Evolutionary conservation across 2,888 invertebrate species (phyloP), one percentile per base, ranked within the genome.

Genomic region (Coecobrya sp.): DNA sequence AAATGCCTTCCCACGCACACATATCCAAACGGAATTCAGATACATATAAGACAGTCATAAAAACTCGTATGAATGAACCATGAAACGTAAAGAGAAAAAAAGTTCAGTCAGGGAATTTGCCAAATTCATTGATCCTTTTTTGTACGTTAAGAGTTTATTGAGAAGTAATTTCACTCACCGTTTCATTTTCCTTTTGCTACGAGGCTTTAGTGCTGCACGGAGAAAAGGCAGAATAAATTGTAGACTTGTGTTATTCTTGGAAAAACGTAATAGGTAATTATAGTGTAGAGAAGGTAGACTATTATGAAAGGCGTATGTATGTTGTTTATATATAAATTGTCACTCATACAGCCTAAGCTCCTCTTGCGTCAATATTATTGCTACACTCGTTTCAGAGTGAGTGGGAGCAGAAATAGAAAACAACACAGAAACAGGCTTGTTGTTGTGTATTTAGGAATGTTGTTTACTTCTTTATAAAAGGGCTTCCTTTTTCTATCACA

Each of bases 91-190:
- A n/a, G n/a, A n/a, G 19, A 73, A n/a, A 36, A 42, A 42, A 42
- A n/a, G n/a, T n/a, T 68, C 30, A 19, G 42, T 52, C 8, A 55
- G 10, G 27, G 65, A 70, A 36, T 82, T 27, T 30, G 11, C 49
- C 11, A 49, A 49, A 25, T 25, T 76, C 76, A 49, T 49, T 76
- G 22, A 22, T 49, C 22, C 49, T 22, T 76, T 76, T 76, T 25
- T 49, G 1, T 22, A 11, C 16, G n/a, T 42, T 73, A 42, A 16
- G 49, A 45, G 49, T 76, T 76, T 49, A 76, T 76, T 49, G 76
- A 76, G 76, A 76, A 49, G 76, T 45, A 45, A 76, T 76, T 76
- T 76, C 49, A 73, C 42, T 73, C 42, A 13, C 42, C 45, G 22
- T 76, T 76, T 76, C 8, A 76, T 76, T 49, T 45, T 25, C 76